Evolutionary conservation across 2,888 invertebrate genomes (phyloP), one percentile per base, ranked within the genome.

Genomic region (Liodrosophila aerea): DNA sequence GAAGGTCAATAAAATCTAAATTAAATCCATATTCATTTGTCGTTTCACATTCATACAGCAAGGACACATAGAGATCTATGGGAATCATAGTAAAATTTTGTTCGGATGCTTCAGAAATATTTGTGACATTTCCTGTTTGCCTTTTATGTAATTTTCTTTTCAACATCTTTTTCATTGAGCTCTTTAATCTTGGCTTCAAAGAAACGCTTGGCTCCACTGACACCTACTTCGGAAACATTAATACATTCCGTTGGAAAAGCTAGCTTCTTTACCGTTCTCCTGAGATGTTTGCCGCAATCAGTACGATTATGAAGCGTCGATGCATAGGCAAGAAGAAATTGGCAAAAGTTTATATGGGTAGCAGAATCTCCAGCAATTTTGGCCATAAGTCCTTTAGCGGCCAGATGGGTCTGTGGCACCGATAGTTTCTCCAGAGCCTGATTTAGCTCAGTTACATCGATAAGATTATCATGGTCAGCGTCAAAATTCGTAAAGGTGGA

Each of bases 401-500:
- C 62, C 39, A 75, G 9, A 43, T 82, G 78, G 0, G 78, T 82
- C 29, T 82, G 78, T 1, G 78, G 82, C 29, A 78, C 43, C 3
- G 63, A 50, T 4, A 82, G 51, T 16, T 61, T 68, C 31, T 78
- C 82, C 29, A 78, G 43, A 1, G 66, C 54, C 7, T 70, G 15
- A n/a, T 75, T 82, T 1, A 78, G 41, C 4, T 73, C 65, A 0
- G 16, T 0, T n/a, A 78, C 29, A 2, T 54, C 50, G 8, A 78
- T 51, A 4, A 27, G 64, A 7, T 59, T 64, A 30, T 77, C 73
- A 1, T 4, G 27, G 15, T 78, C 61, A 0, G 3, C 11, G 27
- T 73, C 82, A 4, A 22, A 66, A 2, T 30, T 15, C 33, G 43
- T 57, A n/a, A 78, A 78, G 0, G 8, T 29, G 0, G 40, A 7